phyloP scores from a whole-genome alignment of 2,797 vertebrate genomes.

The Emydoidea blandingii region DNA sequence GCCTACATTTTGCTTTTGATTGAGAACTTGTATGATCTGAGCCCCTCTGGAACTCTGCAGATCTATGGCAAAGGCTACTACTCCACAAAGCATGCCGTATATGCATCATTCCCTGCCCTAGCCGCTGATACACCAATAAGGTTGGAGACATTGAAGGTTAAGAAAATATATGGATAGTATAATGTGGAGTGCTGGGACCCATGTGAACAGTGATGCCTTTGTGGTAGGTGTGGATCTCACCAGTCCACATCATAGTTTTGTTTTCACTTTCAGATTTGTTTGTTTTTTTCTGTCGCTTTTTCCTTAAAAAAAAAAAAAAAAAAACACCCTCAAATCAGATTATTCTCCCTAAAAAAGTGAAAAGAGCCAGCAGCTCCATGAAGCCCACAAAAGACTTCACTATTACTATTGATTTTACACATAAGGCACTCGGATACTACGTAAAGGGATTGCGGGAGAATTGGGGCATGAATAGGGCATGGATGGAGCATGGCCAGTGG shows the following conservation, averaged over 20 bases:
- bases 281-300: background rate
- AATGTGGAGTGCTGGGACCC: background rate
- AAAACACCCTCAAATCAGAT: background rate
- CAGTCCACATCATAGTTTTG: too few species aligned
- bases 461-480: fast-evolving
- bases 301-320: background rate
- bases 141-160: background rate
- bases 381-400: background rate
- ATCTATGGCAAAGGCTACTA: background rate
- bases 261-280: too few species aligned
- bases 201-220: background rate
- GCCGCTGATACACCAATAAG: background rate
- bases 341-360: fast-evolving
- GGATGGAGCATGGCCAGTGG: fast-evolving
- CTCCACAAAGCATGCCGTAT: fast-evolving
- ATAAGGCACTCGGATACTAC: fast-evolving
- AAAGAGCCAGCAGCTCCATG: fast-evolving
- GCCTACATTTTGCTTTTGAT: background rate
- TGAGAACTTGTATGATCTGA: background rate
- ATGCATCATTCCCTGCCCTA: background rate
- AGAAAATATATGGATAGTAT: background rate
- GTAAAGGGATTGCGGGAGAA: fast-evolving
- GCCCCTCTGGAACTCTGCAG: background rate
- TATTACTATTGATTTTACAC: fast-evolving
- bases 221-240: background rate